Percentiles rank a stretch among this genome's conserved stretches.
Conservation (phyloP, 1,140 invertebrate species). For the Bombus superbus region DNA sequence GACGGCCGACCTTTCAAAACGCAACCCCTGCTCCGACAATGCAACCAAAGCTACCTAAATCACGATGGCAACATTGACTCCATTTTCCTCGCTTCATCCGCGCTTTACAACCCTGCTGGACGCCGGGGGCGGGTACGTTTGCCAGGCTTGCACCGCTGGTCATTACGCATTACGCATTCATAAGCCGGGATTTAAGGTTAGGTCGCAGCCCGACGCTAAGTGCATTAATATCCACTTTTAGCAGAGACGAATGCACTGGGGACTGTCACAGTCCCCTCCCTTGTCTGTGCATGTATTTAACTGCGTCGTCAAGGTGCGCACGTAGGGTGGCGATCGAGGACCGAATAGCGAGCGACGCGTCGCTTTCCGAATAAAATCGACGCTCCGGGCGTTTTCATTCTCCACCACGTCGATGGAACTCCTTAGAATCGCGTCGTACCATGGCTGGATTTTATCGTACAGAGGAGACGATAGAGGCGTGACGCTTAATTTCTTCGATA, state of each 20-base stretch:
- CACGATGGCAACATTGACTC: not conserved
- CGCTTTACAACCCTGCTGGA: slow-evolving; percentile 10
- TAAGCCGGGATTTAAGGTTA: slow-evolving; percentile 75
- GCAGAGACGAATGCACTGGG: slow-evolving; percentile 47
- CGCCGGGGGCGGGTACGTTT: slow-evolving; percentile 1
- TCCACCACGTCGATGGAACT: slow-evolving; percentile 18
- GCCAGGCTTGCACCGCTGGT: slow-evolving; percentile 51
- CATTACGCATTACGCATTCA: slow-evolving; percentile 73
- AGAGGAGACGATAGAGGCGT: not conserved
- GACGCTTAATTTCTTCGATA: slow-evolving; percentile 5
- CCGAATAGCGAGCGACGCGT: slow-evolving; percentile 39
- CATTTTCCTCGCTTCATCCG: slow-evolving; percentile 5
- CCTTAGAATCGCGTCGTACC: slow-evolving; percentile 18
- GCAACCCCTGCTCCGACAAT: not conserved
- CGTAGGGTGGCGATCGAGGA: not conserved
- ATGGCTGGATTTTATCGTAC: slow-evolving; percentile 13
- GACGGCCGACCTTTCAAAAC: not conserved
- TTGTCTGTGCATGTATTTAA: slow-evolving; percentile 17
- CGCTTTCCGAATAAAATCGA: slow-evolving; percentile 22
- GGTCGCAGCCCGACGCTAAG: slow-evolving; percentile 58
- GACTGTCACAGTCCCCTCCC: slow-evolving; percentile 10
- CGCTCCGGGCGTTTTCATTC: slow-evolving; percentile 20
- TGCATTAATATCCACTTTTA: slow-evolving; percentile 78
- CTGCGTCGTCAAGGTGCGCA: slow-evolving; percentile 13
- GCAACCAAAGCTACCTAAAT: not conserved